phyloP scores from a whole-genome alignment of 2,888 invertebrate genomes.

The Temnothorax rugatulus region DNA sequence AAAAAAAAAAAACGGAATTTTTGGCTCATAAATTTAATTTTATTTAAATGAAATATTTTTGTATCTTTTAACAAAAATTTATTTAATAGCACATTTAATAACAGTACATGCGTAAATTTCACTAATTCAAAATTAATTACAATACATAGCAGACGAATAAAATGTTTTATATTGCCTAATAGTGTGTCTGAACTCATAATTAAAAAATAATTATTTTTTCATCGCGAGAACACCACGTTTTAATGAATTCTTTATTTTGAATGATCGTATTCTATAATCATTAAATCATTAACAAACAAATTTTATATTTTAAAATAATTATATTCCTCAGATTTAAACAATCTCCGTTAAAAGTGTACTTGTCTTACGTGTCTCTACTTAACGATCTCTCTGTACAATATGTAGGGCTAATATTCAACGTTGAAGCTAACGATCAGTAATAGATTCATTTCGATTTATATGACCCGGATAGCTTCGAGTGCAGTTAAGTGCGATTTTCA shows the following conservation, averaged over 20 bases:
- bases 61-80: not conserved
- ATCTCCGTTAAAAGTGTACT: not conserved
- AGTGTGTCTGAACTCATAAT: not conserved
- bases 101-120: not conserved
- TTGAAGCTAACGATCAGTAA: slow-evolving; percentile 36
- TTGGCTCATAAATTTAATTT: not conserved
- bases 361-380: slow-evolving; percentile 1
- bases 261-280: not conserved
- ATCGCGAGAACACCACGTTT: not conserved
- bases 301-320: slow-evolving; percentile 5
- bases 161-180: not conserved
- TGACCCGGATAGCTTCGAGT: slow-evolving; percentile 27
- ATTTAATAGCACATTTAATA: not conserved
- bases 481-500: slow-evolving; percentile 32
- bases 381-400: not conserved
- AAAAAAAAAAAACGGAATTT: not conserved
- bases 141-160: not conserved
- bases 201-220: not conserved
- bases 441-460: slow-evolving; percentile 26
- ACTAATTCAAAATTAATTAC: not conserved
- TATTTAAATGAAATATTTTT: not conserved
- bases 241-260: not conserved
- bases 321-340: not conserved
- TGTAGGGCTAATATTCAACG: slow-evolving; percentile 17
- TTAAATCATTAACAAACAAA: slow-evolving; percentile 9